Evolutionary conservation across 2,888 invertebrate species (phyloP).

Genomic region (Macrosoma leucophasiata): DNA sequence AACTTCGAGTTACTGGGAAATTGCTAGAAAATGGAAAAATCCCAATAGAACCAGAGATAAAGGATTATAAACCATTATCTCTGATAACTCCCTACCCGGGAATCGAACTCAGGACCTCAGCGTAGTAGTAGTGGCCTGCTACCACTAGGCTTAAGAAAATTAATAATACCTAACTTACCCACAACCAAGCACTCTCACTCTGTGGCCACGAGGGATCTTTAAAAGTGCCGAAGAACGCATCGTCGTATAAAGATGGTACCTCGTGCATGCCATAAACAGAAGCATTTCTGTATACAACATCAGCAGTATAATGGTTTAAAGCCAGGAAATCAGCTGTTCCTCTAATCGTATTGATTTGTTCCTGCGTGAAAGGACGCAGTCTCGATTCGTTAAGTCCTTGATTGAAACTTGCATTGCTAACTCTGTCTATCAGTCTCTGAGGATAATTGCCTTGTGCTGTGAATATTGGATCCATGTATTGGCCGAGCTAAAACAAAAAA

Average conservation of each 20-base stretch:
- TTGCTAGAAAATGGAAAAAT: too few relatives aligned
- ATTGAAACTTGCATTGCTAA: slow-evolving; percentile 24
- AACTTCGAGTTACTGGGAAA: too few relatives aligned
- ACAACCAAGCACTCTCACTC: slow-evolving; percentile 19
- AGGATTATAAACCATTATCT: too few relatives aligned
- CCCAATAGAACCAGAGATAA: too few relatives aligned
- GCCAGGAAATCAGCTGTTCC: slow-evolving; percentile 30
- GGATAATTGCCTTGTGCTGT: slow-evolving; percentile 28
- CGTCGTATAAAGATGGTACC: slow-evolving; percentile 26
- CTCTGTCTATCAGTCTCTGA: slow-evolving; percentile 22
- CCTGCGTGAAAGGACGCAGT: slow-evolving; percentile 25
- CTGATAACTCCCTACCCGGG: too few relatives aligned
- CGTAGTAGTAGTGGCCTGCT: too few relatives aligned
- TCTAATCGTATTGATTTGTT: slow-evolving; percentile 24
- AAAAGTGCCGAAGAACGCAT: slow-evolving; percentile 22
- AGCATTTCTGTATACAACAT: slow-evolving; percentile 26
- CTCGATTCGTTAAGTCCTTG: slow-evolving; percentile 28
- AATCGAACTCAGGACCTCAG: too few relatives aligned
- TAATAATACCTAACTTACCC: slow-evolving; percentile 16
- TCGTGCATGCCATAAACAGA: slow-evolving; percentile 20
- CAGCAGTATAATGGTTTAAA: slow-evolving; percentile 28
- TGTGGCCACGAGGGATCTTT: slow-evolving; percentile 25
- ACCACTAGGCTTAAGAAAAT: too few relatives aligned
- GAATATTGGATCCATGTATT: slow-evolving; percentile 28
- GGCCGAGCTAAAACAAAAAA: slow-evolving; percentile 21